Conservation (phyloP, 2,113 vertebrate species). For the Fregata magnificens region DNA sequence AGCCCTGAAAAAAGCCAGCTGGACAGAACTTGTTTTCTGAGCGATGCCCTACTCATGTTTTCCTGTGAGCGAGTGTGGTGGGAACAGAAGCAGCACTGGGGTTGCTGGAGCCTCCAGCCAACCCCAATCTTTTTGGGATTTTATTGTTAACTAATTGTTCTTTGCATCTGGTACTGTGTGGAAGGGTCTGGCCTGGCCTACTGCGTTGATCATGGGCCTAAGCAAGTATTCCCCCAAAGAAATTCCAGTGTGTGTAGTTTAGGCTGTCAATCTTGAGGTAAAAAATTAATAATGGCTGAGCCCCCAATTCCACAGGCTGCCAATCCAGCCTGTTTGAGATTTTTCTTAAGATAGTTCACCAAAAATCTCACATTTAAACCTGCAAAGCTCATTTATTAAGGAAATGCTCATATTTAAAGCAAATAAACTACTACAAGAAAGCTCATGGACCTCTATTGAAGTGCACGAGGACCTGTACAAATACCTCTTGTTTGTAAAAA, state of each 20-base stretch:
- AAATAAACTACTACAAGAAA: background rate
- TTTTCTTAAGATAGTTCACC: background rate
- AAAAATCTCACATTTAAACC: background rate
- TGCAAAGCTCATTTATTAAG: background rate
- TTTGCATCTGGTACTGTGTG: rapidly evolving
- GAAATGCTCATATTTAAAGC: background rate
- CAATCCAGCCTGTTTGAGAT: background rate
- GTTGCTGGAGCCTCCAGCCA: background rate
- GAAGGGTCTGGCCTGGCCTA: background rate
- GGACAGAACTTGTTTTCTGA: background rate
- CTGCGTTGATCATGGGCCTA: rapidly evolving
- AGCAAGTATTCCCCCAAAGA: background rate
- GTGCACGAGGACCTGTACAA: background rate
- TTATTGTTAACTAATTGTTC: background rate
- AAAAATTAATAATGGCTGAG: background rate
- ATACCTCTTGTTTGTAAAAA: background rate
- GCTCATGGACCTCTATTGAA: background rate
- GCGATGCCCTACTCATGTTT: rapidly evolving
- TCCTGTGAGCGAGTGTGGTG: background rate
- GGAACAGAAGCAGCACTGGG: background rate
- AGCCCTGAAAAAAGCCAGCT: background rate
- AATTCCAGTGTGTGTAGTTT: background rate
- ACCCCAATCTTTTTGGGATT: background rate
- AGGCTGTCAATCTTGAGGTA: background rate
- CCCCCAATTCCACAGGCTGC: background rate